Conservation (phyloP, 2,797 vertebrate genomes). For the Oryzias sinensis region DNA sequence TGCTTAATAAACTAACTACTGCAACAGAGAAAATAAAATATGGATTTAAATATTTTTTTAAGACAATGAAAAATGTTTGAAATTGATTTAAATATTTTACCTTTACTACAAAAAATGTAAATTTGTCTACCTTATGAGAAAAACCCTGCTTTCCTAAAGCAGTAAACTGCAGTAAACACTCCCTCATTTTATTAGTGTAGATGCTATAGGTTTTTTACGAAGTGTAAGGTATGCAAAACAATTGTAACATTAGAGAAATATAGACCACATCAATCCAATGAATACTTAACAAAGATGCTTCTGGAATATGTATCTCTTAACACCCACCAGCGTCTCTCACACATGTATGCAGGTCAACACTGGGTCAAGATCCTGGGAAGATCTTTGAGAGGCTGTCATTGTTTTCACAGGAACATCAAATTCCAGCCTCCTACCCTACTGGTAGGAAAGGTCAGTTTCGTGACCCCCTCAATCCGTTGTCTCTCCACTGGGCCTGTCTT, state of each 20-base stretch:
- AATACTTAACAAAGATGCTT: not conserved
- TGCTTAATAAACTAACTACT: too few relatives aligned
- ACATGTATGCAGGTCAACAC: conserved; percentile 19
- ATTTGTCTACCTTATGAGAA: too few relatives aligned
- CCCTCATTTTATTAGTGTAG: too few relatives aligned
- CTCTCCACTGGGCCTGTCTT: not conserved
- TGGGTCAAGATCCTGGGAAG: conserved; percentile 23
- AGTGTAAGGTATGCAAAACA: too few relatives aligned
- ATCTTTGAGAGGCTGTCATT: conserved; percentile 36
- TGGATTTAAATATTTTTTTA: too few relatives aligned
- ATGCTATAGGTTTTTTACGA: too few relatives aligned
- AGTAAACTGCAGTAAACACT: too few relatives aligned
- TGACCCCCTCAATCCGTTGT: conserved; percentile 10
- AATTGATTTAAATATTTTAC: too few relatives aligned
- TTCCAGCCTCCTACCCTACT: conserved; percentile 41
- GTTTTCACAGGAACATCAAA: conserved; percentile 44
- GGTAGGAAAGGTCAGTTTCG: conserved; percentile 25
- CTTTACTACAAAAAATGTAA: too few relatives aligned
- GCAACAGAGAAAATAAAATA: too few relatives aligned
- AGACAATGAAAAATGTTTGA: too few relatives aligned
- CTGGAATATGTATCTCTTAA: not conserved
- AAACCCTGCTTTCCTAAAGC: too few relatives aligned
- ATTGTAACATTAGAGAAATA: not conserved
- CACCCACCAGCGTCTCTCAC: not conserved
- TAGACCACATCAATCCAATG: not conserved